Evolutionary conservation across 2,797 vertebrate species (phyloP).

Genomic region (Epinephelus malabaricus): DNA sequence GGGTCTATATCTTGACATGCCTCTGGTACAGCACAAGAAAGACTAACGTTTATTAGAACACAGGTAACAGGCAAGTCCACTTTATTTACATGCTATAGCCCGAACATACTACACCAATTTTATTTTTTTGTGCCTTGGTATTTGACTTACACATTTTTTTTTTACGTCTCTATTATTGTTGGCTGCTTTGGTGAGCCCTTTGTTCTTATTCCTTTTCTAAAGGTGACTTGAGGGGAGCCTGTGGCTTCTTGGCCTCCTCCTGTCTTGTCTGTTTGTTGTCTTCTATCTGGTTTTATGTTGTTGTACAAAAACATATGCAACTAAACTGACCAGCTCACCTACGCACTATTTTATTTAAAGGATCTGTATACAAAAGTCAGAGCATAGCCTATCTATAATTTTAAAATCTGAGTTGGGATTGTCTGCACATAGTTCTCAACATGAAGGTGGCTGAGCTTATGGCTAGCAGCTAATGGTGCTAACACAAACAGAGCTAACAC

Average conservation of each 20-base stretch:
- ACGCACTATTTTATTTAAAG: too few species aligned
- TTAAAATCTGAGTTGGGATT: too few species aligned
- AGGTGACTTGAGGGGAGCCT: neutral
- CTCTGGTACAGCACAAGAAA: neutral
- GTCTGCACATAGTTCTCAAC: too few species aligned
- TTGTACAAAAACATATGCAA: neutral
- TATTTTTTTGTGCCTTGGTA: neutral
- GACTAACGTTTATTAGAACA: too few species aligned
- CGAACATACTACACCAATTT: neutral
- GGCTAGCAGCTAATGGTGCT: too few species aligned
- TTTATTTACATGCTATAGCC: neutral
- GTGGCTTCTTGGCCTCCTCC: neutral
- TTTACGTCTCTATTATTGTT: neutral
- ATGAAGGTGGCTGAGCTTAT: too few species aligned
- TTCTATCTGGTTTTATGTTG: neutral
- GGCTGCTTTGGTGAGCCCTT: neutral
- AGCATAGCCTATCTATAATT: too few species aligned
- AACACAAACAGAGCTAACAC: too few species aligned
- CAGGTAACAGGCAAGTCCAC: neutral
- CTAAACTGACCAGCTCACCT: too few species aligned
- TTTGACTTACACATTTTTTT: too few species aligned
- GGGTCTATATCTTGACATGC: too few species aligned
- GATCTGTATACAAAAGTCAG: too few species aligned
- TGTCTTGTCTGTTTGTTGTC: neutral
- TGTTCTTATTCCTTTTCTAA: neutral